Conservation (phyloP, 2,113 vertebrate genomes). For the Dicrurus megarhynchus region DNA sequence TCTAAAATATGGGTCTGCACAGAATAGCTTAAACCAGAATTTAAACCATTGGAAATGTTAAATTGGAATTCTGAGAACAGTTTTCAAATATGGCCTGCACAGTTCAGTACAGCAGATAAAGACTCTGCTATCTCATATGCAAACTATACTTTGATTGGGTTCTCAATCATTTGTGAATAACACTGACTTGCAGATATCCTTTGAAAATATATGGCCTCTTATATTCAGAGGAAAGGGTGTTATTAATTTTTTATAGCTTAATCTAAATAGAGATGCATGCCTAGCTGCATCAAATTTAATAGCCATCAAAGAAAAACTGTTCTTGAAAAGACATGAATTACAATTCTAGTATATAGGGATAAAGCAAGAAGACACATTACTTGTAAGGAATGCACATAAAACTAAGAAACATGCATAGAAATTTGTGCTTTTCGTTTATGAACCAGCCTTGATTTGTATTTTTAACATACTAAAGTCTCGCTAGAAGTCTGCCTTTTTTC, state of each 20-base stretch:
- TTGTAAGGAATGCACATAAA: background rate
- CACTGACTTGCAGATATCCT: background rate
- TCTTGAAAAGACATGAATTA: background rate
- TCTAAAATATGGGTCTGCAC: background rate
- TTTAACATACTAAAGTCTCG: background rate
- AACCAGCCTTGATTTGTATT: background rate
- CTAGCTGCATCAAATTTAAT: background rate
- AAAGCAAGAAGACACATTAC: background rate
- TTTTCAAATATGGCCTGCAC: background rate
- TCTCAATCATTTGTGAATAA: background rate
- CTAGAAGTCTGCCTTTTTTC: background rate
- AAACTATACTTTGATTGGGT: background rate
- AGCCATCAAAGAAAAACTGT: background rate
- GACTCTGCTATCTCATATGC: background rate
- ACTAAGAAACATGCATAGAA: background rate
- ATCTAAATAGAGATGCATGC: background rate
- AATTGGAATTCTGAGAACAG: background rate
- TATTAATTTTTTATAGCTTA: background rate
- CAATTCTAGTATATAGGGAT: fast-evolving
- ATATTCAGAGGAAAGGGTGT: background rate
- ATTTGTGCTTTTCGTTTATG: background rate
- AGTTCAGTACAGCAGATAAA: background rate
- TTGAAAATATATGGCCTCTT: background rate
- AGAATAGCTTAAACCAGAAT: background rate
- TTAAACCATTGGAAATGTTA: background rate